Percentiles rank a stretch among this genome's conserved stretches.
phyloP scores from a whole-genome alignment of 2,797 vertebrate species.

The Sebastes taczanowskii region DNA sequence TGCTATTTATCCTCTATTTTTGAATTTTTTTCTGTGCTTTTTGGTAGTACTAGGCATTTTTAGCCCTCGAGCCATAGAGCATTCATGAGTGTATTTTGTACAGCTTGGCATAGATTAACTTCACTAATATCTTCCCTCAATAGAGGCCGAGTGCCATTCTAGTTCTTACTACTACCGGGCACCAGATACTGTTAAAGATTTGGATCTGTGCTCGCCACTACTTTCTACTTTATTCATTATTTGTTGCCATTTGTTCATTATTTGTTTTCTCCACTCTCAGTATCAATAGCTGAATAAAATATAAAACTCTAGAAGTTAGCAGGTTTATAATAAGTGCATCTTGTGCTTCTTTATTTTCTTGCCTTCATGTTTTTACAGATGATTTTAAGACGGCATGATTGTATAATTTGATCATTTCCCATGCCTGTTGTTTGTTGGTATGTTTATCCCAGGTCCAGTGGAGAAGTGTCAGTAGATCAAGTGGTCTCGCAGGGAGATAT shows the following conservation, averaged over 20 bases:
- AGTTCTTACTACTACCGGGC: too few species aligned
- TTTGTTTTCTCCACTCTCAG: background rate
- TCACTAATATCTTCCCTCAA: too few species aligned
- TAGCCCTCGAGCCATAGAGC: too few species aligned
- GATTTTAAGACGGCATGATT: background rate
- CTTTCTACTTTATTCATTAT: background rate
- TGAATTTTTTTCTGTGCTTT: too few species aligned
- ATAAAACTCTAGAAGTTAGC: background rate
- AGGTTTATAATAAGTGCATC: background rate
- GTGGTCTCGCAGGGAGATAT: constrained; percentile 88
- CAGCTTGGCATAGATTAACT: too few species aligned
- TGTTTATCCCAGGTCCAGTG: constrained; percentile 50
- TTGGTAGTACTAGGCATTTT: too few species aligned
- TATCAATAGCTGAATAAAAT: background rate
- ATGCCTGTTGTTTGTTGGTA: background rate
- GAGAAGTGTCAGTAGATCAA: constrained; percentile 84
- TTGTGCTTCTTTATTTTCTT: background rate
- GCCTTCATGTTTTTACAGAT: background rate
- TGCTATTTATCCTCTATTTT: too few species aligned
- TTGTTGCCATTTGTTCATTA: background rate
- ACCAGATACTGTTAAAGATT: too few species aligned
- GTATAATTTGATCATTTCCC: background rate
- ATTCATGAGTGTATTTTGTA: too few species aligned
- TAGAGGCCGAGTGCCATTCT: too few species aligned
- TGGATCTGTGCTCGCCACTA: too few species aligned